Percentiles rank a stretch among this genome's conserved stretches.
Conservation (phyloP, 2,113 vertebrate species). For the Orcinus orca region DNA sequence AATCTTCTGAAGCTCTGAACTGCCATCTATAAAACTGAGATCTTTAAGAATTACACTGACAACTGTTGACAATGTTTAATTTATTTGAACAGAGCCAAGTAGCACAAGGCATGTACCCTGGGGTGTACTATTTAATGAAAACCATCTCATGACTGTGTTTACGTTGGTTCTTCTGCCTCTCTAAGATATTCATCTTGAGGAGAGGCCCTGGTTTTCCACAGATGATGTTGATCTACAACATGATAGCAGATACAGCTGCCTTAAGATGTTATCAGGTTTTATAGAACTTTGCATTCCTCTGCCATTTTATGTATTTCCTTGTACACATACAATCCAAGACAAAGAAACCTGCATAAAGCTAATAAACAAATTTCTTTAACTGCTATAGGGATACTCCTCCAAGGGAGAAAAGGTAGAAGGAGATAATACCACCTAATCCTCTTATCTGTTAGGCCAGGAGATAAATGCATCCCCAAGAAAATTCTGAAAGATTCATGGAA, state of each 20-base stretch:
- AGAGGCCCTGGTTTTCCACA: neutral
- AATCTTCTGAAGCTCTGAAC: neutral
- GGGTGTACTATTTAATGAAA: neutral
- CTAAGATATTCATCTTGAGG: neutral
- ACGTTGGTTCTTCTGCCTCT: neutral
- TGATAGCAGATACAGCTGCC: neutral
- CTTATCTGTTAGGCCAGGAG: neutral
- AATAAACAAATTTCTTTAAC: neutral
- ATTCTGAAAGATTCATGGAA: neutral
- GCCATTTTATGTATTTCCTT: neutral
- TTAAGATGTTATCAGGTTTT: neutral
- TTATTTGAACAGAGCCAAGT: neutral
- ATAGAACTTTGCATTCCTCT: neutral
- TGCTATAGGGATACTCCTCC: neutral
- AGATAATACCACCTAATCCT: neutral
- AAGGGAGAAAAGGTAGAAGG: neutral
- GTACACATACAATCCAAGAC: neutral
- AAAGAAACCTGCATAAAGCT: neutral
- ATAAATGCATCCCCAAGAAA: conserved; percentile 1
- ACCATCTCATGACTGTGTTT: neutral
- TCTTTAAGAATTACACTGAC: neutral
- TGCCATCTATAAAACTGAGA: neutral
- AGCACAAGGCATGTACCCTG: neutral
- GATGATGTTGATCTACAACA: neutral
- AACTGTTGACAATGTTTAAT: neutral